Evolutionary conservation across 2,797 vertebrate genomes (phyloP).

Genomic region (Squalus acanthias): DNA sequence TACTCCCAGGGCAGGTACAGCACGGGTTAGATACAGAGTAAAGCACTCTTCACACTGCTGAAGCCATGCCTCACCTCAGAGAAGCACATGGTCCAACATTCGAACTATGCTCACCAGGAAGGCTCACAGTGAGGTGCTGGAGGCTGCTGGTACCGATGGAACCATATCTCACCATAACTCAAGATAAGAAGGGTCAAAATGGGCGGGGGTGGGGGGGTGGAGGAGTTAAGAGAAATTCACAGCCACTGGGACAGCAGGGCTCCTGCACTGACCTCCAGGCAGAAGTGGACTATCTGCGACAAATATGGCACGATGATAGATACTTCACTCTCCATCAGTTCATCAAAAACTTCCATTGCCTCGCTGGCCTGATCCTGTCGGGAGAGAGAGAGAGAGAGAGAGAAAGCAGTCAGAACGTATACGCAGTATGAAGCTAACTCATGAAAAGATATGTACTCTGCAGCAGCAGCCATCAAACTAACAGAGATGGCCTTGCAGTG

Average conservation of each 20-base stretch:
- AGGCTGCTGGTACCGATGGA: neutral
- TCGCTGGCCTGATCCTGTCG: slow-evolving; percentile 74
- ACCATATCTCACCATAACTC: neutral
- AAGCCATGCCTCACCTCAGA: neutral
- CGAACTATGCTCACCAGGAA: neutral
- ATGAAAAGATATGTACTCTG: neutral
- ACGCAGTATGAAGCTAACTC: no score
- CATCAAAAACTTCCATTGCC: slow-evolving; percentile 80
- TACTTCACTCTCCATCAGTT: slow-evolving; percentile 78
- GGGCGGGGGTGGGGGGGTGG: neutral
- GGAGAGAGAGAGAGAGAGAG: neutral
- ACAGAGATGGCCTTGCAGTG: neutral
- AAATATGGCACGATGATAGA: slow-evolving; percentile 73
- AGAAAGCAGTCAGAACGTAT: neutral
- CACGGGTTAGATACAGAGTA: neutral
- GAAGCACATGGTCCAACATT: neutral
- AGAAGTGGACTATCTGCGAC: slow-evolving; percentile 70
- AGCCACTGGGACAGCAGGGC: no score
- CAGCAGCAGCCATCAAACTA: neutral
- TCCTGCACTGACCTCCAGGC: slow-evolving; percentile 66
- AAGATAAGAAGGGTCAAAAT: neutral
- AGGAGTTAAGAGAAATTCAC: no score
- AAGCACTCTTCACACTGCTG: neutral
- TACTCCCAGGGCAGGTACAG: no score
- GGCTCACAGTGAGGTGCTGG: neutral